Conservation (phyloP, 2,113 vertebrate species). For the Leiothrix lutea region DNA sequence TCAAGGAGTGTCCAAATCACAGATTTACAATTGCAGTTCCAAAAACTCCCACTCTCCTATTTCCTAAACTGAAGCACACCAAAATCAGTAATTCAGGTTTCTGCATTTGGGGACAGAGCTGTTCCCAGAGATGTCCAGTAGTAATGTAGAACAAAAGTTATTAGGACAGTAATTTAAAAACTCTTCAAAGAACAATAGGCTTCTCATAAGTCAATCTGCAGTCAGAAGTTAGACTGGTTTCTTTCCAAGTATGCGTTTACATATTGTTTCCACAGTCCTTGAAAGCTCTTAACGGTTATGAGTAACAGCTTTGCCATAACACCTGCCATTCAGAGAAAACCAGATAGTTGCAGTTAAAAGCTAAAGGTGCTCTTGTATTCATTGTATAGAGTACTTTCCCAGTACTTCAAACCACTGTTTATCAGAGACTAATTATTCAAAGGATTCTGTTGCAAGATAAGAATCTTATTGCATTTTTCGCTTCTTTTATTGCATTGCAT, state of each 20-base stretch:
- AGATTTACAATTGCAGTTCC: not conserved
- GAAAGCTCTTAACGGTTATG: constrained; percentile 30
- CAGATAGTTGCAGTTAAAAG: constrained; percentile 61
- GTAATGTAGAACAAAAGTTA: not conserved
- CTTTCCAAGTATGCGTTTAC: constrained; percentile 18
- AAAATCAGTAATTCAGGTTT: not conserved
- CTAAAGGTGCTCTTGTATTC: constrained; percentile 59
- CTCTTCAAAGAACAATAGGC: not conserved
- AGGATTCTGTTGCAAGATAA: constrained; percentile 26
- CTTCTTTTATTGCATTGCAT: not conserved
- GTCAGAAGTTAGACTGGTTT: not conserved
- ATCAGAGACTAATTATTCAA: not conserved
- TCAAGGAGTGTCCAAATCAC: not conserved
- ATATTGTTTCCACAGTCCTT: constrained; percentile 41
- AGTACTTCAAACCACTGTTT: constrained; percentile 19
- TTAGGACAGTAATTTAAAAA: not conserved
- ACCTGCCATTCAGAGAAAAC: constrained; percentile 59
- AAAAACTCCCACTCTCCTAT: not conserved
- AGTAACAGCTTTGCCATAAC: constrained; percentile 49
- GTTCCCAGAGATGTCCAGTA: not conserved
- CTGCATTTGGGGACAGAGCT: not conserved
- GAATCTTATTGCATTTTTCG: not conserved
- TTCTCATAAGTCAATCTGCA: not conserved
- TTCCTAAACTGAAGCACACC: not conserved
- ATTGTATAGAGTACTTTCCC: constrained; percentile 69